Evolutionary conservation across 2,888 invertebrate genomes (phyloP).

Genomic region (Melanostoma scalare): DNA sequence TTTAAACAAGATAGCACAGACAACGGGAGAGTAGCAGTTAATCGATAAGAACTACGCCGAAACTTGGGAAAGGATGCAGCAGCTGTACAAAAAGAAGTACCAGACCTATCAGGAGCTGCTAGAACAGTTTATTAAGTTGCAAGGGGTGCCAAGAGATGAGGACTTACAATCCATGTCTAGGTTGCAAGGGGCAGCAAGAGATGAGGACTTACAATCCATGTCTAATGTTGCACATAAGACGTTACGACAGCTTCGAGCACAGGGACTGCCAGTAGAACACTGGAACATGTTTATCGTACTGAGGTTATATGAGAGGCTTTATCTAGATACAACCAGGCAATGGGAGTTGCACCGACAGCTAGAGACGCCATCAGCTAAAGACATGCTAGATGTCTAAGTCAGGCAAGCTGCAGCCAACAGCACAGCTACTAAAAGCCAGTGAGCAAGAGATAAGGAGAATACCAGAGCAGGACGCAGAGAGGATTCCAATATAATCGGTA

Average conservation of each 20-base stretch:
- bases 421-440: not conserved
- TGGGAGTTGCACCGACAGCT: constrained; percentile 14
- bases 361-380: not conserved
- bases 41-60: not conserved
- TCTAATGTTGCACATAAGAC: not conserved
- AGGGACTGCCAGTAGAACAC: constrained; percentile 11
- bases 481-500: not conserved
- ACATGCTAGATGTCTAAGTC: constrained; percentile 7
- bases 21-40: not conserved
- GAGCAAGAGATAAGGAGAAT: not conserved
- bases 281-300: constrained; percentile 45
- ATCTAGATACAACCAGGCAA: not conserved
- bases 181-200: not conserved
- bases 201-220: not conserved
- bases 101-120: not conserved
- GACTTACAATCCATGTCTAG: not conserved
- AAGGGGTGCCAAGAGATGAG: not conserved
- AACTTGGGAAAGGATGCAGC: not conserved
- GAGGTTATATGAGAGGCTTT: constrained; percentile 31
- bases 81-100: not conserved
- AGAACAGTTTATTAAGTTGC: not conserved
- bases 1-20: not conserved
- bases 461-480: not conserved
- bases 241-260: constrained; percentile 2
- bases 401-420: not conserved